Evolutionary conservation across 2,888 invertebrate genomes (phyloP).

Genomic region (Lasioglossum lativentre): DNA sequence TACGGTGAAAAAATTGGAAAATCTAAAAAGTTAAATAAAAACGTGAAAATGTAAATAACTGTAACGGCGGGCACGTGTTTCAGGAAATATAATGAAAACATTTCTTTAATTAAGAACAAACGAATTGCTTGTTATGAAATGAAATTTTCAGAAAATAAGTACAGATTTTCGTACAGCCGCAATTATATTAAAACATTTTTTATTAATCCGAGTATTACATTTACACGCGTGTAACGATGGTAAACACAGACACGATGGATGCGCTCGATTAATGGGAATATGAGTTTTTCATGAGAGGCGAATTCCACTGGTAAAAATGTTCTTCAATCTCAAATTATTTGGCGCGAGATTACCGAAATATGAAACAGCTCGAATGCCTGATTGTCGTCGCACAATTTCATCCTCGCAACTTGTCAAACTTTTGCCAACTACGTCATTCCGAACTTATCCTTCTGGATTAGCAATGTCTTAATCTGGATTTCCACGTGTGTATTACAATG

Average conservation of each 20-base stretch:
- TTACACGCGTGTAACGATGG: neutral
- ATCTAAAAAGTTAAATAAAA: too few relatives aligned
- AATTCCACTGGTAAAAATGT: neutral
- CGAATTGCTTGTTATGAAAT: neutral
- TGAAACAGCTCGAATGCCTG: slow-evolving; percentile 24
- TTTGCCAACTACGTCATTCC: slow-evolving; percentile 33
- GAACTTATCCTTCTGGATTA: slow-evolving; percentile 16
- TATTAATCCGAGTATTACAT: neutral
- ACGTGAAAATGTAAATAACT: too few relatives aligned
- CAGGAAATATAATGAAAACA: neutral
- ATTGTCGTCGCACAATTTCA: slow-evolving; percentile 48
- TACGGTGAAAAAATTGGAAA: too few relatives aligned
- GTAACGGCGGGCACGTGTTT: too few relatives aligned
- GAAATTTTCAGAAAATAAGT: neutral
- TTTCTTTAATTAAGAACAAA: neutral
- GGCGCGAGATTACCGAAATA: slow-evolving; percentile 4
- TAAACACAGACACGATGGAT: neutral
- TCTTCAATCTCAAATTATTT: neutral
- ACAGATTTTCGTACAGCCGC: neutral
- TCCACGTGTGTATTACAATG: neutral
- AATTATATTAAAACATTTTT: neutral
- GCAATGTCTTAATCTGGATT: neutral
- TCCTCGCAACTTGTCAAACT: slow-evolving; percentile 52
- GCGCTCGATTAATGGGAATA: neutral
- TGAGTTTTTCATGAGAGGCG: neutral